Base-by-base conservation (phyloP, 1,140 invertebrate genomes). In the Leguminivora glycinivorella region DNA sequence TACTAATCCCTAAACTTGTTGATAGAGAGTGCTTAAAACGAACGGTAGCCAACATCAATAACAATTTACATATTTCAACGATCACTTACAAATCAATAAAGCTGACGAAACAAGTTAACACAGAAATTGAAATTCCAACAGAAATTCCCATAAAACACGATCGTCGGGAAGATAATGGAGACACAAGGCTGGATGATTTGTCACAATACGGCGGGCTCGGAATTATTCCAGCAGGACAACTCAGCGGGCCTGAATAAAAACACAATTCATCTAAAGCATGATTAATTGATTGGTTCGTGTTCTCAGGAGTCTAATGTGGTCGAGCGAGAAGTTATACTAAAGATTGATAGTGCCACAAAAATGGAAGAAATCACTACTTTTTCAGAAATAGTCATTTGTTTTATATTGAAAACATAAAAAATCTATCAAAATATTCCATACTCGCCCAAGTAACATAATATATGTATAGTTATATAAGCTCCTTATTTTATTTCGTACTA, bases 1-100 rank as follows among this genome's bases (percentile, higher is more conserved):
- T n/a, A 47, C n/a, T 47, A 52, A 22, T 52, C 47, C 47, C 47
- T 52, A 52, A 52, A 52, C 47, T 7, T 52, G 47, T 52, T 52
- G 19, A n/a, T 22, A 5, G 7, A 9, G 3, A 52, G n/a, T 52
- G 19, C 4, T 19, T 52, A 22, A 9, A n/a, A 17, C 47, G 47
- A 9, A 52, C 47, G 19, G 19, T 22, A 52, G 47, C 47, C 9
- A 52, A 52, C 47, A 52, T 52, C 17, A 52, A 52, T 52, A 52
- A 47, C 43, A 47, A 47, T 47, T 47, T 58, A 58, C 58, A 63
- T 29, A 63, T 63, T 63, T 29, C 25, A 63, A 29, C 26, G 26
- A 63, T 63, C 58, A 29, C 26, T 63, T 63, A 29, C 58, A 63
- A 63, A 63, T 31, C 58, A 63, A 63, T 63, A 63, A 63, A 63